Conservation (phyloP, 2,797 vertebrate genomes). For the Aeoliscus strigatus region DNA sequence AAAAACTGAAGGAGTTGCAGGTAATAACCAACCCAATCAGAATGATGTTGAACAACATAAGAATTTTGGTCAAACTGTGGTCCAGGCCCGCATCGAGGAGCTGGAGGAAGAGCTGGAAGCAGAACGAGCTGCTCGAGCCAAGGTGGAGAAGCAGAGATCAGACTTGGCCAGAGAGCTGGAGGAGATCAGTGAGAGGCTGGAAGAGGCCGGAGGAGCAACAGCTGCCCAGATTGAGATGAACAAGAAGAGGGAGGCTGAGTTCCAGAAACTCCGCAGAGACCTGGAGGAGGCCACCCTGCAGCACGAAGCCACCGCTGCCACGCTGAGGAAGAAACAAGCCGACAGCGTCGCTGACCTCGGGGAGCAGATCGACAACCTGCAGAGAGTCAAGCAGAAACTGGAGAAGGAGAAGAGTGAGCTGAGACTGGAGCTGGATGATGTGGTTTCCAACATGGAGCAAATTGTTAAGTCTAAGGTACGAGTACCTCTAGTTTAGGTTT, state of each 20-base stretch:
- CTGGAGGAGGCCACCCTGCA: constrained; percentile 88
- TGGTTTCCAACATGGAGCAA: constrained; percentile 83
- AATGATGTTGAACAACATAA: neutral
- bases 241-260: constrained; percentile 86
- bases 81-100: constrained; percentile 81
- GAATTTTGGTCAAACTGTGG: too few species aligned
- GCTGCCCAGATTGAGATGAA: constrained; percentile 72
- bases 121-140: too few species aligned
- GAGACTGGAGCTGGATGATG: constrained; percentile 83
- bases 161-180: constrained; percentile 83
- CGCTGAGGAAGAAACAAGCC: constrained; percentile 87
- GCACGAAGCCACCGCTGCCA: constrained; percentile 79
- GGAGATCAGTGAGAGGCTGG: constrained; percentile 86
- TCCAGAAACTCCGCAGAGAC: constrained; percentile 83
- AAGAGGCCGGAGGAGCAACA: too few species aligned
- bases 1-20: constrained; percentile 85
- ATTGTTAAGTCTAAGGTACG: constrained; percentile 78
- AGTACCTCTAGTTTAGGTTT: neutral
- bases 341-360: too few species aligned
- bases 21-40: constrained; percentile 43
- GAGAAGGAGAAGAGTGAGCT: too few species aligned
- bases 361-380: constrained; percentile 87
- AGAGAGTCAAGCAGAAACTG: constrained; percentile 69
- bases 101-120: constrained; percentile 84
- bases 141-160: too few species aligned